A percentile compares a stretch with the other conserved stretches of the same genome.
These are phyloP conservation scores for Quadriops clusia DNA, from an alignment of 2,888 invertebrate genomes.

Conservation along the genomic window DNA sequence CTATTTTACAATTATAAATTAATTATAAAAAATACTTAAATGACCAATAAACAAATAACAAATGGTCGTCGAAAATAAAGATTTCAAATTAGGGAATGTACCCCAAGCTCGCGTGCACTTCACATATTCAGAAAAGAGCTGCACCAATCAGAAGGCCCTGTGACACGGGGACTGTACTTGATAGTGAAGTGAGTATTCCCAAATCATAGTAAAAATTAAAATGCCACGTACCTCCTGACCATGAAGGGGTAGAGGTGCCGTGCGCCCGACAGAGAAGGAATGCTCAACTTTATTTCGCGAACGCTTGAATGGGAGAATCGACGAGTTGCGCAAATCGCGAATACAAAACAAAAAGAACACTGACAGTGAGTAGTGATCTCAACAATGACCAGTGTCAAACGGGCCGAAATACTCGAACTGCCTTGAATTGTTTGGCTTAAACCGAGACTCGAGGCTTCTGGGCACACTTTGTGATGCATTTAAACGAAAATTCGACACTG, in stretches of 20 bases:
- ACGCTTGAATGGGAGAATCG: constrained; percentile 8
- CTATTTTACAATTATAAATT: no score
- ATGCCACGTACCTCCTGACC: not conserved
- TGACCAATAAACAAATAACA: no score
- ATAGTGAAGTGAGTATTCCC: constrained; percentile 17
- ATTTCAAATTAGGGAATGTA: constrained; percentile 10
- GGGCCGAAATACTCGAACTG: constrained; percentile 12
- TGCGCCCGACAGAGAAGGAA: constrained; percentile 1
- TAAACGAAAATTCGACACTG: no score
- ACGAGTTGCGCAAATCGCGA: constrained; percentile 10
- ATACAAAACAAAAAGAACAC: constrained; percentile 19
- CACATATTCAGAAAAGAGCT: constrained; percentile 10
- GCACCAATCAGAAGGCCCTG: constrained; percentile 9
- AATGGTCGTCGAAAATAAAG: no score
- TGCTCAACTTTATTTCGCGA: not conserved
- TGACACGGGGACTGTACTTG: constrained; percentile 15
- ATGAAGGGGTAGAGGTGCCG: no score
- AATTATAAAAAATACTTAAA: no score
- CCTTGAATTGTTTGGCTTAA: no score
- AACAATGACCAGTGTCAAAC: constrained; percentile 21
- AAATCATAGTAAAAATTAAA: constrained; percentile 9
- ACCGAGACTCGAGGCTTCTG: no score
- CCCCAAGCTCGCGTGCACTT: constrained; percentile 9
- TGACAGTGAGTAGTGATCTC: constrained; percentile 16
- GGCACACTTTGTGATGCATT: no score